Percentiles rank a stretch among this genome's conserved stretches.
phyloP scores from a whole-genome alignment of 2,113 vertebrate genomes.

The Paracanthobrama guichenoti region DNA sequence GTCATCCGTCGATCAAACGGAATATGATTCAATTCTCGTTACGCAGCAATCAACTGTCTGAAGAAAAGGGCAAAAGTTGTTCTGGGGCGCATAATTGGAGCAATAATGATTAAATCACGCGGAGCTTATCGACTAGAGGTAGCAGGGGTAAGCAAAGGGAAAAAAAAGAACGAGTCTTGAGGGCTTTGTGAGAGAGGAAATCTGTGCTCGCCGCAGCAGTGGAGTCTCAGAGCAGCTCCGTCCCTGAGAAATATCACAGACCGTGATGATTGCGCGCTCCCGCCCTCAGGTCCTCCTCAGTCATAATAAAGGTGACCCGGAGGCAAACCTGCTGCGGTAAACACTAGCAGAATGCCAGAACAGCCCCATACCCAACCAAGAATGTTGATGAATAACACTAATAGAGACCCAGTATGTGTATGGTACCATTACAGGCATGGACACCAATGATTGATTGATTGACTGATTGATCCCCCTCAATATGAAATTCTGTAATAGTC shows the following conservation, averaged over 20 bases:
- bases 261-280: slow-evolving; percentile 26
- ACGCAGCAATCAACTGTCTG: slow-evolving; percentile 5
- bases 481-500: no score
- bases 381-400: slow-evolving; percentile 1
- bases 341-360: slow-evolving; percentile 8
- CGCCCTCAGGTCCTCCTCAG: slow-evolving; percentile 28
- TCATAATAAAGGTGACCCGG: slow-evolving; percentile 39
- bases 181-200: slow-evolving; percentile 32
- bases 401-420: neutral
- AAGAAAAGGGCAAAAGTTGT: slow-evolving; percentile 28
- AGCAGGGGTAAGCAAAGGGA: neutral
- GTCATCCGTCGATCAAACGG: neutral
- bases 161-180: slow-evolving; percentile 19
- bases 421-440: neutral
- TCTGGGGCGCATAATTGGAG: neutral
- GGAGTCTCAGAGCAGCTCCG: neutral
- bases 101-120: slow-evolving; percentile 2
- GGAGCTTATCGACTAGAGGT: neutral
- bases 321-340: slow-evolving; percentile 36
- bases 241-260: slow-evolving; percentile 23
- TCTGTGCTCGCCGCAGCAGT: slow-evolving; percentile 13
- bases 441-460: neutral
- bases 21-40: neutral
- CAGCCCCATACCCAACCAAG: slow-evolving; percentile 4
- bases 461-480: no score